phyloP scores from a whole-genome alignment of 1,140 invertebrate species.

The Caenorhabditis latens region DNA sequence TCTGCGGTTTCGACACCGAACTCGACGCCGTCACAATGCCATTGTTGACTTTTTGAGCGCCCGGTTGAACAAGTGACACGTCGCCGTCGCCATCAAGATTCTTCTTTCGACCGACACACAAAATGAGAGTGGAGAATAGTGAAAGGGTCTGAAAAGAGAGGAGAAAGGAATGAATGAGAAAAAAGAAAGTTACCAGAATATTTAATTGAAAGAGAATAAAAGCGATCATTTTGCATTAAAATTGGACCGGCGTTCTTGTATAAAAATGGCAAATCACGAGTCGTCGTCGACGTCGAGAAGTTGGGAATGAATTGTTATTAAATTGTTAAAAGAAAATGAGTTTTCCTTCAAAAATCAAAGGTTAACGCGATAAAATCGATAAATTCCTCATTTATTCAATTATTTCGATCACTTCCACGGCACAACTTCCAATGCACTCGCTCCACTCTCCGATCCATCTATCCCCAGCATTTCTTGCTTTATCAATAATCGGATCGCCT shows the following conservation, averaged over 20 bases:
- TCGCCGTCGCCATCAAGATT: not conserved
- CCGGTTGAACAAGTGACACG: not conserved
- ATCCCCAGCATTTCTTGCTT: not conserved
- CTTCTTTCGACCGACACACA: not conserved
- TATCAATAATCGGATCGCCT: not conserved
- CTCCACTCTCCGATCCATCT: not conserved
- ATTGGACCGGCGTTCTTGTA: not conserved
- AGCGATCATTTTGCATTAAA: slow-evolving; percentile 42
- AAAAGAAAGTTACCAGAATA: slow-evolving; percentile 8
- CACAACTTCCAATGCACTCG: not conserved
- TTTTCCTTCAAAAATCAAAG: too few species aligned
- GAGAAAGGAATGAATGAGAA: not conserved
- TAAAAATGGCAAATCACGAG: not conserved
- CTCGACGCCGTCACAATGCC: not conserved
- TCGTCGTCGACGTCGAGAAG: not conserved
- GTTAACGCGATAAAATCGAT: too few species aligned
- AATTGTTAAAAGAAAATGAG: too few species aligned
- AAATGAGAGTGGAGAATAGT: not conserved
- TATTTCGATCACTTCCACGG: too few species aligned
- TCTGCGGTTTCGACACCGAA: not conserved
- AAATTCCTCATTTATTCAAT: too few species aligned
- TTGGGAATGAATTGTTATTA: not conserved
- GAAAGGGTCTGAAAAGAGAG: not conserved
- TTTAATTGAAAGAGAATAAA: slow-evolving; percentile 46
- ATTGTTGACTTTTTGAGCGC: not conserved